Conservation (phyloP, 30 jellyfish, hydroid and myxozoan species). For the Chrysaora quinquecirrha region DNA sequence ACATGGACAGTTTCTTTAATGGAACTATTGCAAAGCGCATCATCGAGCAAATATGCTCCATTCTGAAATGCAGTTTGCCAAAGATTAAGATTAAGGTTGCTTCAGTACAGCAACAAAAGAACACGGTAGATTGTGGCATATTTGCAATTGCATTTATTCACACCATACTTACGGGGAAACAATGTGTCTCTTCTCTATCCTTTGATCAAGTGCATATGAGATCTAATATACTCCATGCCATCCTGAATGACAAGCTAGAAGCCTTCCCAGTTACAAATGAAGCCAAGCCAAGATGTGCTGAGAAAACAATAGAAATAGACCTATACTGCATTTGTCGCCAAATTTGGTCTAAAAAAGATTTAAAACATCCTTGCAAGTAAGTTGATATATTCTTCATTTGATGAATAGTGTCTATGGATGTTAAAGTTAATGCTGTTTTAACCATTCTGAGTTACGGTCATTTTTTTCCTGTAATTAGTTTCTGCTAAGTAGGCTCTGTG, state of each 20-base stretch:
- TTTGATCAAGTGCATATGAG: not conserved
- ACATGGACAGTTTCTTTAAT: conserved; percentile 26
- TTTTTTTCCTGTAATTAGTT: no score
- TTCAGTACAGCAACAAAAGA: conserved; percentile 38
- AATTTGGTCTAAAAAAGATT: not conserved
- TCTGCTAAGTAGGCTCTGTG: no score
- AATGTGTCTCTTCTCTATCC: not conserved
- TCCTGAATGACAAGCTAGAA: not conserved
- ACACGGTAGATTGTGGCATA: conserved; percentile 29
- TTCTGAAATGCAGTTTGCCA: not conserved
- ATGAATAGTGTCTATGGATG: no score
- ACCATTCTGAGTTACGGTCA: no score
- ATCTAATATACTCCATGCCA: not conserved
- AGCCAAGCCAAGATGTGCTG: not conserved
- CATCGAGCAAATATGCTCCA: conserved; percentile 23
- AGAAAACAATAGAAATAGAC: not conserved
- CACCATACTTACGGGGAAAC: not conserved
- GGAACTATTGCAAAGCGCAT: not conserved
- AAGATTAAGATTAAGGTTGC: conserved; percentile 3
- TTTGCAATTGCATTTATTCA: conserved; percentile 21
- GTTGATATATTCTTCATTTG: no score
- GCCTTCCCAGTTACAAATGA: not conserved
- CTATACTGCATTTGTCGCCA: not conserved
- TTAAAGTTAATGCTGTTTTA: no score
- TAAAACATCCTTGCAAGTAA: not conserved